Evolutionary conservation across 2,797 vertebrate species (phyloP).

Genomic region (Sylvia borin): DNA sequence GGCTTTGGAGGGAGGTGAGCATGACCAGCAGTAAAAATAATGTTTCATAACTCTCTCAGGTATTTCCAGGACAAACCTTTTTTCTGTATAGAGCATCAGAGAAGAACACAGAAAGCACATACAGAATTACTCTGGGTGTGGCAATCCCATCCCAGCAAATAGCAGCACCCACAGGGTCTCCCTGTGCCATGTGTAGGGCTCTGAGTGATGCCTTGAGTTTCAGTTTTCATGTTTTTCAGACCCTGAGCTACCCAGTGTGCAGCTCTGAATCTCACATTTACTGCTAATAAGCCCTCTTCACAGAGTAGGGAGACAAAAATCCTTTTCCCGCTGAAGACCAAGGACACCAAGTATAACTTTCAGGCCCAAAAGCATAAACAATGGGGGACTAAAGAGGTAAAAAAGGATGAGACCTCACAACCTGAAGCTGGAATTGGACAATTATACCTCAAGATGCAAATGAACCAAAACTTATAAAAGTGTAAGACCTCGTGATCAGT

Average conservation of each 20-base stretch:
- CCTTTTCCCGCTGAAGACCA: not conserved
- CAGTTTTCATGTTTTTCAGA: not conserved
- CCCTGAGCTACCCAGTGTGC: not conserved
- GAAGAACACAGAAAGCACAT: not conserved
- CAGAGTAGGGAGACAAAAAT: not conserved
- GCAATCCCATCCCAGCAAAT: not conserved
- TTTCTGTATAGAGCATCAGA: not conserved
- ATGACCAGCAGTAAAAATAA: not conserved
- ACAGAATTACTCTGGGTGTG: not conserved
- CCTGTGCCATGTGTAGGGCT: not conserved
- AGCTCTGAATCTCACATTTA: not conserved
- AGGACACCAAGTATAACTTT: not conserved
- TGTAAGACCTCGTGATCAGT: not conserved
- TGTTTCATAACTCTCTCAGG: not conserved
- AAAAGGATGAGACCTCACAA: not conserved
- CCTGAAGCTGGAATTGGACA: not conserved
- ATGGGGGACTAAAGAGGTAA: not conserved
- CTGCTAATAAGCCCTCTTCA: not conserved
- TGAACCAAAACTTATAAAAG: not conserved
- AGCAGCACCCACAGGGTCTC: not conserved
- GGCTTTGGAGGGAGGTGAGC: not conserved
- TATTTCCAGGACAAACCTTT: not conserved
- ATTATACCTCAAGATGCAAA: not conserved
- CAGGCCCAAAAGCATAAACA: no score
- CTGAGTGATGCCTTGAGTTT: not conserved